Conservation (phyloP, 2,888 invertebrate genomes). For the Conistra vaccinii region DNA sequence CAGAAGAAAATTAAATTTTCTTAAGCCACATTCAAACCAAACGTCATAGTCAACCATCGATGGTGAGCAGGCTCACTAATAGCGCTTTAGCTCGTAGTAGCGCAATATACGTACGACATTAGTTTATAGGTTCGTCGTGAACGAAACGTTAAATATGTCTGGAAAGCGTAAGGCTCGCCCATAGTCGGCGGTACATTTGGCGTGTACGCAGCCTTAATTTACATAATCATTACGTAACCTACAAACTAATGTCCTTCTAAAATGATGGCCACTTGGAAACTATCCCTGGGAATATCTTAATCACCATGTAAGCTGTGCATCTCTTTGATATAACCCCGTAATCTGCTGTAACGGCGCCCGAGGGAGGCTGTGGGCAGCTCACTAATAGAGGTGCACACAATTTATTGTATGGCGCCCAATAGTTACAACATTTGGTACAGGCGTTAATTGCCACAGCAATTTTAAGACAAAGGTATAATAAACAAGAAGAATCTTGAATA, state of each 20-base stretch:
- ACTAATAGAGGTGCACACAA: constrained; percentile 40
- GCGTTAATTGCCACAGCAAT: background rate
- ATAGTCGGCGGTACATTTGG: background rate
- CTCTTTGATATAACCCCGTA: constrained; percentile 56
- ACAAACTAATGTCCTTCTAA: background rate
- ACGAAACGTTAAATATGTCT: background rate
- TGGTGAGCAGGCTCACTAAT: background rate
- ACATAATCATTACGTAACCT: background rate
- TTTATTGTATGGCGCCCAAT: constrained; percentile 31
- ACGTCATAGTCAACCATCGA: background rate
- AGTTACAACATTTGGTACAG: background rate
- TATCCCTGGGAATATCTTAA: constrained; percentile 45
- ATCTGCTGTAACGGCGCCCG: constrained; percentile 48
- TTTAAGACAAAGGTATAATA: background rate
- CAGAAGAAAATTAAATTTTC: background rate
- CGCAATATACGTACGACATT: no score
- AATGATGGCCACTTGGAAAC: constrained; percentile 21
- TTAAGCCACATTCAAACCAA: background rate
- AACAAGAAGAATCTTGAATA: background rate
- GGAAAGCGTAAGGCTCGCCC: background rate
- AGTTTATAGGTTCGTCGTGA: background rate
- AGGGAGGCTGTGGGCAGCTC: constrained; percentile 32
- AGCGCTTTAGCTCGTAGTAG: background rate
- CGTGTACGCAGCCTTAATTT: background rate
- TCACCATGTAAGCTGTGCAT: constrained; percentile 45